Percentiles rank a stretch among this genome's conserved stretches.
phyloP scores from a whole-genome alignment of 2,888 invertebrate species.

The Anorthoa munda region DNA sequence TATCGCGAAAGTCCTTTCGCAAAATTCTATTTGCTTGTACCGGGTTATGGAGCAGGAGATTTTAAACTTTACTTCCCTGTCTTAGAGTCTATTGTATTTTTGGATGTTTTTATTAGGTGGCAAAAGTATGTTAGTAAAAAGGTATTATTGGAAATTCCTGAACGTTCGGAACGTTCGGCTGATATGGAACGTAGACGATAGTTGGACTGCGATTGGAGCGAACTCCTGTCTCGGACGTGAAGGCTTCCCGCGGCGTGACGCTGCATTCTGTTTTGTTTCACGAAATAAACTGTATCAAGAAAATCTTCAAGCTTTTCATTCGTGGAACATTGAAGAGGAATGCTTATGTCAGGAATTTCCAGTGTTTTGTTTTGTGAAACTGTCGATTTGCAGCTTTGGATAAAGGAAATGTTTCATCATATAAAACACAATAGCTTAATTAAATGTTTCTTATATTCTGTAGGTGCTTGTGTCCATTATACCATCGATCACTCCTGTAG shows the following conservation, averaged over 20 bases:
- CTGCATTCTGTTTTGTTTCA: conserved; percentile 71
- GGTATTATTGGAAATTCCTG: conserved; percentile 89
- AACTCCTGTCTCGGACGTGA: conserved; percentile 79
- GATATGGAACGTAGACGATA: conserved; percentile 85
- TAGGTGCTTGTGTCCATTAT: conserved; percentile 28
- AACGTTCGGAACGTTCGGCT: conserved; percentile 82
- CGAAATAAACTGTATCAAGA: conserved; percentile 58
- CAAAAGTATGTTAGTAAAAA: conserved; percentile 63
- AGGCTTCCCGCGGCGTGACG: conserved; percentile 76
- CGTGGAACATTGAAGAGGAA: conserved; percentile 26
- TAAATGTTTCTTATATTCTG: neutral
- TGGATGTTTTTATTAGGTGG: conserved; percentile 30
- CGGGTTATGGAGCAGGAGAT: conserved; percentile 43
- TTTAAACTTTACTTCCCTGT: conserved; percentile 59
- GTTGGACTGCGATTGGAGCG: conserved; percentile 85
- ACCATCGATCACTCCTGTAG: conserved; percentile 48
- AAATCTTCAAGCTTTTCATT: conserved; percentile 52
- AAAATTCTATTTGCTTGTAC: conserved; percentile 69
- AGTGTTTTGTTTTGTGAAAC: conserved; percentile 23
- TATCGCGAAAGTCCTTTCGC: conserved; percentile 76
- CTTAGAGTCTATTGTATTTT: conserved; percentile 53
- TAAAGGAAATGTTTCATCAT: conserved; percentile 31
- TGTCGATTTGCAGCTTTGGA: conserved; percentile 7
- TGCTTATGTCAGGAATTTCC: conserved; percentile 34
- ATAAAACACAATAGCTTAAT: conserved; percentile 8